phyloP scores from a whole-genome alignment of 2,797 vertebrate genomes.

The Cephalopachus bancanus region DNA sequence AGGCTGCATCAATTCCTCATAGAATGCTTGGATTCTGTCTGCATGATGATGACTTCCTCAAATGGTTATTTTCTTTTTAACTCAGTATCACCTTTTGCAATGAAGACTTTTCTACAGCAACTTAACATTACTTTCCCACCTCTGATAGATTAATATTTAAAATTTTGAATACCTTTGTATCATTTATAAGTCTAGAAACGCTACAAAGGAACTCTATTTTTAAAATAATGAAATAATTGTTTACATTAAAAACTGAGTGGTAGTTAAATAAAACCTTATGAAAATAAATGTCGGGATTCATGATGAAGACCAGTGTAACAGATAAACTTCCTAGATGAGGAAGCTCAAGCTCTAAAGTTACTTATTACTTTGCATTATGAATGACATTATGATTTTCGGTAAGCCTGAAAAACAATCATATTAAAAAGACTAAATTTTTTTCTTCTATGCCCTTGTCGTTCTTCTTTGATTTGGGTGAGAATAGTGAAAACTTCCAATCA shows the following conservation, averaged over 20 bases:
- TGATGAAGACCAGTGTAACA: neutral
- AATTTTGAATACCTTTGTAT: neutral
- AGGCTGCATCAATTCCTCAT: neutral
- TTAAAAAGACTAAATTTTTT: neutral
- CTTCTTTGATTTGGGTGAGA: neutral
- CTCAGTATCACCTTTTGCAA: neutral
- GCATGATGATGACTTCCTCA: neutral
- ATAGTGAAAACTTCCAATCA: neutral
- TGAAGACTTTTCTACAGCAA: neutral
- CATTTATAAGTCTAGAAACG: neutral
- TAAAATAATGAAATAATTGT: neutral
- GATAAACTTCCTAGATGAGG: neutral
- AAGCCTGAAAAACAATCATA: neutral
- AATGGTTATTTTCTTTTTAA: neutral
- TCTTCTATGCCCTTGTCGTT: neutral
- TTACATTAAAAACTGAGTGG: neutral
- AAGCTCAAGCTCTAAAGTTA: neutral
- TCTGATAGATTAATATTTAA: neutral
- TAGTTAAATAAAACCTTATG: constrained; percentile 2
- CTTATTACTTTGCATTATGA: neutral
- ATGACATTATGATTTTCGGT: neutral
- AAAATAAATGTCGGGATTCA: neutral
- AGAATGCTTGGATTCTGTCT: neutral
- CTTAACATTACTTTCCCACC: neutral
- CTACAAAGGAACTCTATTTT: neutral